Evolutionary conservation across 37 sponge, comb jelly and placozoan species (phyloP).

Genomic region (Spongia lamella): DNA sequence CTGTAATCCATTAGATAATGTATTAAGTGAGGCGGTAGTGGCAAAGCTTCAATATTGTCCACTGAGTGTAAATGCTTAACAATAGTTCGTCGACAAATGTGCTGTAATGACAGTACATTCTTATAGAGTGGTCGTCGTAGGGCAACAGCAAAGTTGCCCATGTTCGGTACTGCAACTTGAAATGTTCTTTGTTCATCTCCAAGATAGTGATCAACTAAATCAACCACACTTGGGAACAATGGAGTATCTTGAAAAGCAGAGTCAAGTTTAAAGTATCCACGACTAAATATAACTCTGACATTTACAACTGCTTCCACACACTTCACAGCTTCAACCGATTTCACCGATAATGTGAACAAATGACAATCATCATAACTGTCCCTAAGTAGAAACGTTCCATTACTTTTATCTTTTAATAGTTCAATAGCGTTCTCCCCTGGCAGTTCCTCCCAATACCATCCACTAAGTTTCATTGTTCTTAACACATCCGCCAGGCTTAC

Average conservation of each 20-base stretch:
- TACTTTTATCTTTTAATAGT: slow-evolving; percentile 51
- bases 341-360: slow-evolving; percentile 81
- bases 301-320: too few species aligned
- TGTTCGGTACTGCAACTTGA: slow-evolving; percentile 60
- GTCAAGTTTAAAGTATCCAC: slow-evolving; percentile 84
- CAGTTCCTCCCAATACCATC: slow-evolving; percentile 95
- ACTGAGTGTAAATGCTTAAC: slow-evolving; percentile 45
- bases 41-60: slow-evolving; percentile 34
- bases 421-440: slow-evolving; percentile 70
- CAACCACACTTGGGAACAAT: slow-evolving; percentile 71
- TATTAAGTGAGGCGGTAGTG: slow-evolving; percentile 59
- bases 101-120: slow-evolving; percentile 80
- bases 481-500: slow-evolving; percentile 78
- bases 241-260: slow-evolving; percentile 78
- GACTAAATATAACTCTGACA: slow-evolving; percentile 78
- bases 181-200: slow-evolving; percentile 49
- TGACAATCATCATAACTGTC: slow-evolving; percentile 88
- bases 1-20: slow-evolving; percentile 55
- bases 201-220: slow-evolving; percentile 76
- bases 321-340: slow-evolving; percentile 46
- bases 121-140: slow-evolving; percentile 76
- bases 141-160: slow-evolving; percentile 64
- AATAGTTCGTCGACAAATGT: slow-evolving; percentile 68
- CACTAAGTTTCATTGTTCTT: slow-evolving; percentile 72
- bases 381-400: slow-evolving; percentile 85